Percentiles rank a stretch among this genome's conserved stretches.
Conservation (phyloP, 2,888 invertebrate species). For the Euclidia mi region DNA sequence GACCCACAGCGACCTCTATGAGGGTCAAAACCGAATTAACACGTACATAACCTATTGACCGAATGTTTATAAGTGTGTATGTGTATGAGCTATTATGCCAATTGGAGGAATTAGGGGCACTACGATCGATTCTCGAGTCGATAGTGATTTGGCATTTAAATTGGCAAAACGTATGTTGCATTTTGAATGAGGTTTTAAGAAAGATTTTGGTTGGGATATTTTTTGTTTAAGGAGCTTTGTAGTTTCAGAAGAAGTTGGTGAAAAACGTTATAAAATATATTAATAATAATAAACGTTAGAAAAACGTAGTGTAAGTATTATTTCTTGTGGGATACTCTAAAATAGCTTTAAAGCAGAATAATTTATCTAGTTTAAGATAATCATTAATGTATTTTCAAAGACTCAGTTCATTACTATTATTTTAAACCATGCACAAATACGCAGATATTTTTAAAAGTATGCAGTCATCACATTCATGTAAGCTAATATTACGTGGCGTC, state of each 20-base stretch:
- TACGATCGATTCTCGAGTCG: constrained; percentile 13
- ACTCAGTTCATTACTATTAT: constrained; percentile 18
- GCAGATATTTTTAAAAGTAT: too few relatives aligned
- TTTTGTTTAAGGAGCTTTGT: too few relatives aligned
- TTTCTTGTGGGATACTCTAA: too few relatives aligned
- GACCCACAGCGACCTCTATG: constrained; percentile 20
- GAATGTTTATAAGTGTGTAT: constrained; percentile 16
- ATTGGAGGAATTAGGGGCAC: constrained; percentile 25
- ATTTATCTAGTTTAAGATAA: too few relatives aligned
- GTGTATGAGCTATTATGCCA: constrained; percentile 28
- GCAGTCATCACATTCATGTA: too few relatives aligned
- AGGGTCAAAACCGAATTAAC: constrained; percentile 29
- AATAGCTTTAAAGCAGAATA: too few relatives aligned
- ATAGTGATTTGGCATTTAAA: constrained; percentile 1
- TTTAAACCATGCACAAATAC: constrained; percentile 5
- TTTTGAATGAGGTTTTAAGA: not conserved
- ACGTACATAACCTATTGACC: constrained; percentile 30
- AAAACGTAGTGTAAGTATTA: not conserved
- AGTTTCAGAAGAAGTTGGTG: too few relatives aligned
- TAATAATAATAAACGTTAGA: too few relatives aligned
- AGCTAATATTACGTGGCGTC: not conserved
- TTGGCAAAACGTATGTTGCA: not conserved
- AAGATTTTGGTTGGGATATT: too few relatives aligned
- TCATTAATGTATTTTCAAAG: not conserved
- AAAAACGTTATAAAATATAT: too few relatives aligned